These are phyloP conservation scores for Hoplodrina blanda DNA, from an alignment of 2,888 invertebrate genomes.

Conservation along the genomic window DNA sequence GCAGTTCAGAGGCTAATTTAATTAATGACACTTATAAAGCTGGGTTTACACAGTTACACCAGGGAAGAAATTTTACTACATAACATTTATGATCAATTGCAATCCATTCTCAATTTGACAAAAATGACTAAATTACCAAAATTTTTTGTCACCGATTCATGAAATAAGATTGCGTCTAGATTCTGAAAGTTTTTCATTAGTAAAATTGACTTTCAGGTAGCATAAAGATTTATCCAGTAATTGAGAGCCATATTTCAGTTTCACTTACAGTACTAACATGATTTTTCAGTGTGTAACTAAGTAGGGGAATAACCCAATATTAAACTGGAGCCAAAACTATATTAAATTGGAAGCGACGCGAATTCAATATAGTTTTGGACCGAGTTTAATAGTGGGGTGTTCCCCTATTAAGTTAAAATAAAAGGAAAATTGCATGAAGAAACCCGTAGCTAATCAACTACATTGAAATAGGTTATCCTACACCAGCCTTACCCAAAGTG, in stretches of 20 bases:
- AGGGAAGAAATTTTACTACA: background rate
- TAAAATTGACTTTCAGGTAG: no score
- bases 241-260: background rate
- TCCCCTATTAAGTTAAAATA: background rate
- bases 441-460: background rate
- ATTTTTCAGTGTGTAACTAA: background rate
- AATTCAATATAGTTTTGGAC: background rate
- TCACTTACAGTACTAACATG: background rate
- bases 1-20: conserved; percentile 12
- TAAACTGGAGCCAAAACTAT: background rate
- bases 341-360: no score
- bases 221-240: no score
- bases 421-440: background rate
- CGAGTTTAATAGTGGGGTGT: background rate
- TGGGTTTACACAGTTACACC: background rate
- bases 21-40: background rate
- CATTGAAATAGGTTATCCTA: no score
- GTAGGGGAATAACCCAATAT: background rate
- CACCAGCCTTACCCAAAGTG: no score
- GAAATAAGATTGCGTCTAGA: no score
- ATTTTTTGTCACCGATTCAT: no score
- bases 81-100: no score
- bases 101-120: no score
- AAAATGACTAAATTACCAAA: no score
- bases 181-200: no score